phyloP scores from a whole-genome alignment of 2,888 invertebrate genomes.

The Abscondita cerata region DNA sequence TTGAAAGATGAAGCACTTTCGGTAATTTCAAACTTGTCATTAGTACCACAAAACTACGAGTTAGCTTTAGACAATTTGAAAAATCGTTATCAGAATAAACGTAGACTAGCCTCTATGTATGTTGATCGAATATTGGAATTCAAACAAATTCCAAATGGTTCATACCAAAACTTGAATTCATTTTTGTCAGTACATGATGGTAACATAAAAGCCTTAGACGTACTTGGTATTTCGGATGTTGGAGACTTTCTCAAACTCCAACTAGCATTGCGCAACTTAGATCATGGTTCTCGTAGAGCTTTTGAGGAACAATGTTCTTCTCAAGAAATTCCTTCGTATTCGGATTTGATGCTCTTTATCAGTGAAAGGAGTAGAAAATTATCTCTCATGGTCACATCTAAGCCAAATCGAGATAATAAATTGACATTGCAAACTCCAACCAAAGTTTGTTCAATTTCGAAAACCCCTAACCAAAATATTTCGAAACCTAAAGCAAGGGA shows the following conservation, averaged over 20 bases:
- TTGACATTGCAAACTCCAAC: neutral
- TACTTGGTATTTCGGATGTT: no score
- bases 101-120: no score
- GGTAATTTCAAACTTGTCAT: no score
- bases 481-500: neutral
- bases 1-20: neutral
- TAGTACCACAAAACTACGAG: neutral
- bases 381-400: neutral
- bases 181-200: no score
- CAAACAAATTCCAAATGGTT: neutral
- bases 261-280: neutral
- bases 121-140: neutral
- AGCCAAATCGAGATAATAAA: neutral
- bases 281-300: no score
- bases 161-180: neutral
- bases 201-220: neutral
- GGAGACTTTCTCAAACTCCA: conserved; percentile 2
- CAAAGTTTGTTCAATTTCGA: neutral
- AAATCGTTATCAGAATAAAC: no score
- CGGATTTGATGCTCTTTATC: neutral
- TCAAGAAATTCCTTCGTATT: no score
- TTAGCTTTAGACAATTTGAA: neutral
- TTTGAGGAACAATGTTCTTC: no score
- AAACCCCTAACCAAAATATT: neutral
- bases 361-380: neutral